Evolutionary conservation across 1,140 invertebrate species (phyloP).

Genomic region (Telenomus remus): DNA sequence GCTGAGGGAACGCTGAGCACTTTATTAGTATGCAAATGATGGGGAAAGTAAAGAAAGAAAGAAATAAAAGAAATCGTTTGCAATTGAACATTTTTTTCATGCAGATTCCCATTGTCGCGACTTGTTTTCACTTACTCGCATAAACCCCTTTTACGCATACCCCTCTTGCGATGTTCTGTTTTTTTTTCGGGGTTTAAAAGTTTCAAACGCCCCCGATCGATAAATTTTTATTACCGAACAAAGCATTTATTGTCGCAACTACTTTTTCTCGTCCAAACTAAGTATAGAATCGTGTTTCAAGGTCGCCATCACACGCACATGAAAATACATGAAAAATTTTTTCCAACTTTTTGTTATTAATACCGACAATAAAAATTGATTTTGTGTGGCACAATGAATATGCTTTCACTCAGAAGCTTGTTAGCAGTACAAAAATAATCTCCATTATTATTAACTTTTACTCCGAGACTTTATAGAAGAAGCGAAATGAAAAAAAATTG

Average conservation of each 20-base stretch:
- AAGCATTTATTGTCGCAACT: background rate
- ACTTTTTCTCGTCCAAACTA: conserved; percentile 11
- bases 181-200: too few relatives aligned
- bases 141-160: background rate
- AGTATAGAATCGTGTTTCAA: conserved; percentile 13
- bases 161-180: too few relatives aligned
- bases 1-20: conserved; percentile 34
- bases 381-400: background rate
- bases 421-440: conserved; percentile 3
- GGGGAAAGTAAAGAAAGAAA: conserved; percentile 12
- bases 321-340: conserved; percentile 5
- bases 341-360: background rate
- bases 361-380: background rate
- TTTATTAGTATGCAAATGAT: conserved; percentile 46
- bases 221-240: too few relatives aligned
- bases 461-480: background rate
- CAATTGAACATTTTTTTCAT: conserved; percentile 16
- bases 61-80: background rate
- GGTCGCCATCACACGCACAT: conserved; percentile 6
- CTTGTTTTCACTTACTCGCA: background rate
- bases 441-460: conserved; percentile 16
- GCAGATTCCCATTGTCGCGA: conserved; percentile 6
- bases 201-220: too few relatives aligned
- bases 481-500: background rate
- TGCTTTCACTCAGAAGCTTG: conserved; percentile 8